A percentile compares a stretch with the other conserved stretches of the same genome.
phyloP scores from a whole-genome alignment of 92 coral and sea anemone species.

The Parazoanthus darwini region DNA sequence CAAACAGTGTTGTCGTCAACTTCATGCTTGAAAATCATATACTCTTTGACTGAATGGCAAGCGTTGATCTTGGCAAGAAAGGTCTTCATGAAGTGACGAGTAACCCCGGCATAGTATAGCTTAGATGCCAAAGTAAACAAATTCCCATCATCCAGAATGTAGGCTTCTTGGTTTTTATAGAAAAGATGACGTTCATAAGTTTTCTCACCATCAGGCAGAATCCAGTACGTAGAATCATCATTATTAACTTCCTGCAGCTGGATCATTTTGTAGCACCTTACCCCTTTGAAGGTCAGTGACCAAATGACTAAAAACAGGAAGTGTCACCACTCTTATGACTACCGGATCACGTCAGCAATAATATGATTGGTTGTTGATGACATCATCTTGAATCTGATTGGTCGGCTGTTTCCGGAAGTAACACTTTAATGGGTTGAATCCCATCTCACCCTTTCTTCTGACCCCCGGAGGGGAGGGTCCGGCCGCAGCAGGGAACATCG shows the following conservation, averaged over 20 bases:
- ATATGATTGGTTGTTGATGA: neutral
- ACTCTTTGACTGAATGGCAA: neutral
- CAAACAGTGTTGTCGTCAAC: neutral
- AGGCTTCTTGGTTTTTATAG: neutral
- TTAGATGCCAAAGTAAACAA: neutral
- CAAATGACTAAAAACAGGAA: neutral
- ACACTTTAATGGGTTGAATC: neutral
- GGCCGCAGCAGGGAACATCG: too few relatives aligned
- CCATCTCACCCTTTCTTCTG: neutral
- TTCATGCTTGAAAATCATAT: neutral
- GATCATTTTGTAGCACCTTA: neutral
- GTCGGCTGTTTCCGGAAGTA: neutral
- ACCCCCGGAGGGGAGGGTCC: too few relatives aligned
- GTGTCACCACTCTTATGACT: neutral
- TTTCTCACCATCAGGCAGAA: neutral
- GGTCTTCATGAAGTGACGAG: neutral
- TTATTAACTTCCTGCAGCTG: too few relatives aligned
- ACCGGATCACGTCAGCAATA: neutral
- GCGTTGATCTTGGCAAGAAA: neutral
- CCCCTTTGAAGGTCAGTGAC: neutral
- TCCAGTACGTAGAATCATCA: neutral
- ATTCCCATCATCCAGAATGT: neutral
- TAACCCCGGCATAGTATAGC: neutral
- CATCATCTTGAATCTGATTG: neutral
- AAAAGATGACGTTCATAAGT: neutral